Percentiles rank a stretch among this genome's conserved stretches.
Evolutionary conservation across 2,888 invertebrate genomes (phyloP).

Genomic region (Cryptophagus acutangulus): DNA sequence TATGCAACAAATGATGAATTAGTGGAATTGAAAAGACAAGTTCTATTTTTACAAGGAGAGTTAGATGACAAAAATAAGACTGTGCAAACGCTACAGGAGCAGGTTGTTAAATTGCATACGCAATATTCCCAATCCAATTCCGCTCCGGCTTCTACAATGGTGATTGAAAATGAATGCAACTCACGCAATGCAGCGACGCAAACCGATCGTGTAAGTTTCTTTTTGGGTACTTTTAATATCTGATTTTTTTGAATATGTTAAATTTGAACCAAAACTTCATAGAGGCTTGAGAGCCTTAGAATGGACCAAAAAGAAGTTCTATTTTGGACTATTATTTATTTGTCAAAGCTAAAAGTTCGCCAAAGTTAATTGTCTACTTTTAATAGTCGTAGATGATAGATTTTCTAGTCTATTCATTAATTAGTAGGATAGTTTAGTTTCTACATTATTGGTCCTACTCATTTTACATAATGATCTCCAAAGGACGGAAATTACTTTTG

Average conservation of each 20-base stretch:
- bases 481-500: too few species aligned
- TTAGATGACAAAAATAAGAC: conserved; percentile 81
- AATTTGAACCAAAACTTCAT: too few species aligned
- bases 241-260: conserved; percentile 3
- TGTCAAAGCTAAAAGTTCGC: too few species aligned
- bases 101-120: conserved; percentile 55
- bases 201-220: conserved; percentile 69
- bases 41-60: conserved; percentile 78
- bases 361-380: too few species aligned
- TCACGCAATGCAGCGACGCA: conserved; percentile 79
- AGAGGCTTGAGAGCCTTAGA: too few species aligned
- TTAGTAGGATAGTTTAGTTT: not conserved
- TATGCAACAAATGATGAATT: conserved; percentile 59
- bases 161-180: conserved; percentile 49
- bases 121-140: conserved; percentile 49
- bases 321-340: too few species aligned
- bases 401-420: not conserved
- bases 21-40: conserved; percentile 75
- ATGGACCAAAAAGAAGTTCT: too few species aligned
- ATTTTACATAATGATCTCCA: too few species aligned
- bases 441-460: too few species aligned
- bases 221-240: not conserved
- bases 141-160: conserved; percentile 43
- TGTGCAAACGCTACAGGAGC: conserved; percentile 73
- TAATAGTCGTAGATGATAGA: not conserved